These are phyloP conservation scores for Lipotes vexillifer DNA, from an alignment of 2,113 vertebrate species.

Conservation along the genomic window DNA sequence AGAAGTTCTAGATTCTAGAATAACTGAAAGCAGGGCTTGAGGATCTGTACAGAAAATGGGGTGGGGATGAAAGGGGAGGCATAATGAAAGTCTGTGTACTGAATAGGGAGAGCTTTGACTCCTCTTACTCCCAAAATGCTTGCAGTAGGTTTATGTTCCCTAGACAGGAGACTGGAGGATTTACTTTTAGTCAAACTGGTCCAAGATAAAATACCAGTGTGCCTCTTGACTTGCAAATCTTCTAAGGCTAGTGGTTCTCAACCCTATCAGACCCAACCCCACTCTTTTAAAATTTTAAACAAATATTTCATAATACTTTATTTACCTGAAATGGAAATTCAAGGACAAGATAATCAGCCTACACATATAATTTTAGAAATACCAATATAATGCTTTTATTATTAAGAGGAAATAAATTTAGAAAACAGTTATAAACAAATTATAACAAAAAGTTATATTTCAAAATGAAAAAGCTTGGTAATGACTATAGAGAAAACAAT, in stretches of 20 bases:
- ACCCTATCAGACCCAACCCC: background rate
- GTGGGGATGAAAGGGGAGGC: background rate
- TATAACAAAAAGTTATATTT: background rate
- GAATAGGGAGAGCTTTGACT: background rate
- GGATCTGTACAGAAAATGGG: background rate
- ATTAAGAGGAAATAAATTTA: background rate
- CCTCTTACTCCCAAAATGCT: background rate
- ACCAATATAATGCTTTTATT: background rate
- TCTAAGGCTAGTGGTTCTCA: background rate
- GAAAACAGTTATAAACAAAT: background rate
- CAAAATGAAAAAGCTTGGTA: background rate
- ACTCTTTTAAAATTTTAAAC: background rate
- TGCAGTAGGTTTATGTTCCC: background rate
- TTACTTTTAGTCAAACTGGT: background rate
- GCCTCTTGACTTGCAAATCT: constrained; percentile 5
- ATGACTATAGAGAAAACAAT: background rate
- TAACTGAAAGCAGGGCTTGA: background rate
- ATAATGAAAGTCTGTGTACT: background rate
- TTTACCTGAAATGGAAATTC: constrained; percentile 19
- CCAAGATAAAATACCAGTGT: background rate
- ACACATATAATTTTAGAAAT: background rate
- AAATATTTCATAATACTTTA: background rate
- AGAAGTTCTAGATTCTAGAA: background rate
- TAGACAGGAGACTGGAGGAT: background rate
- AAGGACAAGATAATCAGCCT: background rate